A percentile compares a stretch with the other conserved stretches of the same genome.
Conservation (phyloP, 2,113 vertebrate genomes). For the Pontoporia blainvillei region DNA sequence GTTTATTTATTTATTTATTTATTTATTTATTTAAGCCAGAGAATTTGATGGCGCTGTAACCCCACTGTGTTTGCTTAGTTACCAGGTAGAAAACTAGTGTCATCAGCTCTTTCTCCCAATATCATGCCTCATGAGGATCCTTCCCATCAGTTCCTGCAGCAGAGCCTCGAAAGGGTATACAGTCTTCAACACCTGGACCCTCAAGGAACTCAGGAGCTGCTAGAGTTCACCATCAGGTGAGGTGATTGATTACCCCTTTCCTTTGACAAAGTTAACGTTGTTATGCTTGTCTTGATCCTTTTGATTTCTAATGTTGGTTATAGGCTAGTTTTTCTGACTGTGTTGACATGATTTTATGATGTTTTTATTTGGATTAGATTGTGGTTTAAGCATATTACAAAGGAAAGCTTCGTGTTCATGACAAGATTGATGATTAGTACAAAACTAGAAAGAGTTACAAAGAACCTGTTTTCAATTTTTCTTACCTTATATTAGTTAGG, state of each 20-base stretch:
- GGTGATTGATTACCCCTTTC: neutral
- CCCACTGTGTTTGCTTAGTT: slow-evolving; percentile 79
- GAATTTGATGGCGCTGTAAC: neutral
- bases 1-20: no score
- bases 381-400: neutral
- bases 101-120: slow-evolving; percentile 80
- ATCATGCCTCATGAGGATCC: slow-evolving; percentile 87
- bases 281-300: neutral
- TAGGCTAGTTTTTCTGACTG: neutral
- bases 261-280: neutral
- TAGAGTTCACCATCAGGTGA: slow-evolving; percentile 95
- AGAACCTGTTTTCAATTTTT: slow-evolving; percentile 11
- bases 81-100: slow-evolving; percentile 90
- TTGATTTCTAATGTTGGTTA: neutral
- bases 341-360: neutral
- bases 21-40: neutral
- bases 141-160: slow-evolving; percentile 93
- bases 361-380: slow-evolving; percentile 2
- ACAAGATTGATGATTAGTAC: neutral
- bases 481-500: neutral
- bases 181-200: slow-evolving; percentile 93
- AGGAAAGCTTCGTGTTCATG: neutral
- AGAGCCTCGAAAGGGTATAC: slow-evolving; percentile 92
- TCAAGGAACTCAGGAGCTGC: slow-evolving; percentile 91
- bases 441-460: slow-evolving; percentile 1